phyloP scores from a whole-genome alignment of 2,888 invertebrate species.

The Onchidella celtica region DNA sequence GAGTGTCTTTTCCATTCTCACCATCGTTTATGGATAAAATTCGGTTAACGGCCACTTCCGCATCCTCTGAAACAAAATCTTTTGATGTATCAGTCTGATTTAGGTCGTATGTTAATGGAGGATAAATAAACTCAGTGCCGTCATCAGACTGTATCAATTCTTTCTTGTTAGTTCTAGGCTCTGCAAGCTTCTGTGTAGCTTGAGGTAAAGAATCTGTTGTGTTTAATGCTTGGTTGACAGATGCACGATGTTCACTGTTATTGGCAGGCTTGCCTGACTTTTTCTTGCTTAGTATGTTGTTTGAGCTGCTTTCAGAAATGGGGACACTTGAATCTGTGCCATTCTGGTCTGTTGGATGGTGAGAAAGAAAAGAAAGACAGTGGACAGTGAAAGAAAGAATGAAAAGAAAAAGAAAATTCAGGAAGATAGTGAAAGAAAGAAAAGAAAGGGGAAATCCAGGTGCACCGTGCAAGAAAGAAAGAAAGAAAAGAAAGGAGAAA shows the following conservation, averaged over 20 bases:
- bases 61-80: no score
- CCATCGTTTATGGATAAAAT: no score
- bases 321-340: no score
- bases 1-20: no score
- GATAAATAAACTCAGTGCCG: slow-evolving; percentile 10
- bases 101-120: slow-evolving; percentile 15
- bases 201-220: neutral
- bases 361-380: no score
- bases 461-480: neutral
- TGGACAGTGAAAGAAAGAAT: no score
- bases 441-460: neutral
- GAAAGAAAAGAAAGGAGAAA: neutral
- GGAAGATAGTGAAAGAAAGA: neutral
- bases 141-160: slow-evolving; percentile 16
- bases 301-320: neutral
- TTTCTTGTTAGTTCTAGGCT: neutral
- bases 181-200: no score
- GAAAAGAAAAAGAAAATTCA: no score
- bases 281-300: neutral
- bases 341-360: no score
- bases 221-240: neutral
- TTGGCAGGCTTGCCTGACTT: neutral
- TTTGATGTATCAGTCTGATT: no score
- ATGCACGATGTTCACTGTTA: slow-evolving; percentile 1
- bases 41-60: no score